Evolutionary conservation across 2,888 invertebrate species (phyloP), one percentile per base, ranked within the genome.

Genomic region (Aricia artaxerxes): DNA sequence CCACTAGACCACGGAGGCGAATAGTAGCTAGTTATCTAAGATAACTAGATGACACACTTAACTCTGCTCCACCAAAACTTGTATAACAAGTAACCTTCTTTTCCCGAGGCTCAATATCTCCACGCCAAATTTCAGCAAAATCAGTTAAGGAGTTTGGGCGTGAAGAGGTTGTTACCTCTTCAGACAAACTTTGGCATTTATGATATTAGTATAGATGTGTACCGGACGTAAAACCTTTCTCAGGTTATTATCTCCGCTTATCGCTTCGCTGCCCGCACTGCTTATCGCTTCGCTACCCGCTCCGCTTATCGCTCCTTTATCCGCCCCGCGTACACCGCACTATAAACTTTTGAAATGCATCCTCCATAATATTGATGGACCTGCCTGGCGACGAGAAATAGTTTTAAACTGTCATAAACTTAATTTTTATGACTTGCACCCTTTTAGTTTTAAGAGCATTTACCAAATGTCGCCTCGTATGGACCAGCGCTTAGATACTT

Each of bases 401-500:
- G 31, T 38, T 35, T 69, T 13, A 69, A 69, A 38, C 35, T 69
- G 69, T 38, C 69, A 69, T 69, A 69, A 69, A 69, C 69, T 69
- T 0, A 69, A 69, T 16, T 69, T 69, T 69, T 69, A 69, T 69
- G 24, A 64, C 31, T 64, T 64, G 24, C 64, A 31, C 24, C 64
- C 9, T 64, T 31, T 64, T 64, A 64, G 64, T 24, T 64, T 64
- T 31, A 31, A 11, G 64, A 31, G 61, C 13, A 16, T 61, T 31
- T 31, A 24, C 64, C 11, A 9, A 9, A 64, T 31, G 64, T 31
- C 64, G 31, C 24, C 24, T 64, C 16, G 9, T 35, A 13, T 38
- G 35, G 35, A 69, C 69, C 11, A 38, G 35, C 69, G 69, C 69
- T 69, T 69, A 69, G 69, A 69, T 69, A 35, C 69, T 69, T 69